Evolutionary conservation across 1,140 invertebrate species (phyloP).

Genomic region (Drosophila sp.): DNA sequence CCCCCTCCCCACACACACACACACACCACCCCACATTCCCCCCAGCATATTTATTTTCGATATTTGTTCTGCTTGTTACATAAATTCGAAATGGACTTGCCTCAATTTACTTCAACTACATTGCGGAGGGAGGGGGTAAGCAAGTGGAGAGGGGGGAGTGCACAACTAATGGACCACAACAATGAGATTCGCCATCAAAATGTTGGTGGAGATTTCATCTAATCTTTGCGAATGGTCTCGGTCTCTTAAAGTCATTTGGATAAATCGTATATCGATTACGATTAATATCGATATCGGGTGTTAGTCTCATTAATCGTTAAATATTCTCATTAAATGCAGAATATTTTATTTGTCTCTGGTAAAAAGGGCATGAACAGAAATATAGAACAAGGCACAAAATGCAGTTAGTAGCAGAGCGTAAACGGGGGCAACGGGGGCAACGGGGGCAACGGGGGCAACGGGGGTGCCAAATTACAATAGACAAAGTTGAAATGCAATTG

Average conservation of each 20-base stretch:
- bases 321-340: no score
- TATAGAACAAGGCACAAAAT: conserved; percentile 28
- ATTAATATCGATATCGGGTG: not conserved
- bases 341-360: no score
- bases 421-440: conserved; percentile 22
- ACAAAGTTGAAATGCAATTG: conserved; percentile 75
- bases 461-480: conserved; percentile 48
- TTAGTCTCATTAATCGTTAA: not conserved
- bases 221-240: not conserved
- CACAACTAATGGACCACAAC: conserved; percentile 2
- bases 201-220: not conserved
- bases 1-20: not conserved
- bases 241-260: not conserved
- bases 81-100: conserved; percentile 2
- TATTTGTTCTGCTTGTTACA: conserved; percentile 10
- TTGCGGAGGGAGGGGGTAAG: not conserved
- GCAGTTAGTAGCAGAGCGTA: conserved; percentile 25
- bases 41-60: not conserved
- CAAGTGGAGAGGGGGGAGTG: not conserved
- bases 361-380: conserved; percentile 44
- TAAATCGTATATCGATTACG: not conserved
- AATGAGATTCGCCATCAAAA: conserved; percentile 5
- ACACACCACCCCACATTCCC: not conserved
- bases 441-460: conserved; percentile 15
- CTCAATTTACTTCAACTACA: conserved; percentile 2